Conservation (phyloP, 2,797 vertebrate species). For the Adelosebastes latens region DNA sequence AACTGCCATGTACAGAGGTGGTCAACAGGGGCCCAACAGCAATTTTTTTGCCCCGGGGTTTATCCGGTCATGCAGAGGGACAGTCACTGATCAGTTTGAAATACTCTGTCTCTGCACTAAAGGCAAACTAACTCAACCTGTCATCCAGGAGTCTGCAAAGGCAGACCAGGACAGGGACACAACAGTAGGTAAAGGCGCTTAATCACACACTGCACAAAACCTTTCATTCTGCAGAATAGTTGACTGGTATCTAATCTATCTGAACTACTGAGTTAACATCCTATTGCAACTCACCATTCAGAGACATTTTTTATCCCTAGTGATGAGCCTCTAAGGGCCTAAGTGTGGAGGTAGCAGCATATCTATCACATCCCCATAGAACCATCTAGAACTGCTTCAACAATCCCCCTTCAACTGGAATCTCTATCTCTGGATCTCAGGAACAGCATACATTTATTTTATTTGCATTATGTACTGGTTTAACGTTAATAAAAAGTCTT, state of each 20-base stretch:
- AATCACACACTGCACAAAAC: not conserved
- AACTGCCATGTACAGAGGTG: not conserved
- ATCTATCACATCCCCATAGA: no score
- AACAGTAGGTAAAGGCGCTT: constrained; percentile 46
- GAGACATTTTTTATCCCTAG: not conserved
- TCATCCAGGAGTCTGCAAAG: no score
- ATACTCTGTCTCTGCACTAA: no score
- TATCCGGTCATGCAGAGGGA: no score
- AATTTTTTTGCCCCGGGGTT: not conserved
- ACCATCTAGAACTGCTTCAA: not conserved
- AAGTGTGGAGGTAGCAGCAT: no score
- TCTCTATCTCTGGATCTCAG: not conserved
- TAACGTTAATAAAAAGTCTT: not conserved
- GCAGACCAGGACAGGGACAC: not conserved
- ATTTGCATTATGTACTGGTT: not conserved
- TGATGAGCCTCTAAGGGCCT: not conserved
- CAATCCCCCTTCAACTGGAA: not conserved
- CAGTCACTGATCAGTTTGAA: no score
- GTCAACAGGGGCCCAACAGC: no score
- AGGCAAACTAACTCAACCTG: no score
- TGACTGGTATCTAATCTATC: not conserved
- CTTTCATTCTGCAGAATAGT: not conserved
- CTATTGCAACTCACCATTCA: not conserved
- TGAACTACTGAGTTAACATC: not conserved
- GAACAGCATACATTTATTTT: not conserved